Percentiles rank a stretch among this genome's conserved stretches.
phyloP scores from a whole-genome alignment of 2,888 invertebrate genomes.

The Choreutis nemorana region DNA sequence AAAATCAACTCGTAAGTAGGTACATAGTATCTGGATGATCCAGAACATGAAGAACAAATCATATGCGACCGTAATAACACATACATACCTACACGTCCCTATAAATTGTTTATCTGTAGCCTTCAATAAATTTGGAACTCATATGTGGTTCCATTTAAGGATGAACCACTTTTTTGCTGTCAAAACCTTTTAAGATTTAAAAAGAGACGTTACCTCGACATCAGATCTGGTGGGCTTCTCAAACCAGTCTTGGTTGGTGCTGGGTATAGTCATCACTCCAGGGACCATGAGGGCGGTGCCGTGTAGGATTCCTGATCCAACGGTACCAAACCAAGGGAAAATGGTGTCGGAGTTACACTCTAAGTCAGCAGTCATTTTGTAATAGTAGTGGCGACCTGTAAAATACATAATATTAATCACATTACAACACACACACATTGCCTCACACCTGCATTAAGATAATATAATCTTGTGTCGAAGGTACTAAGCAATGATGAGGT shows the following conservation, averaged over 20 bases:
- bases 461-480: too few species aligned
- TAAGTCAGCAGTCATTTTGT: constrained; percentile 12
- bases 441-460: too few species aligned
- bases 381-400: constrained; percentile 16
- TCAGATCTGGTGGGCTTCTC: constrained; percentile 16
- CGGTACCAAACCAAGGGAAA: constrained; percentile 27
- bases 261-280: constrained; percentile 13
- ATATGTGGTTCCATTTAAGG: too few species aligned
- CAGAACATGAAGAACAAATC: too few species aligned
- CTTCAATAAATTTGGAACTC: too few species aligned
- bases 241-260: constrained; percentile 18
- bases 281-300: constrained; percentile 19
- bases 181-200: too few species aligned
- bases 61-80: too few species aligned
- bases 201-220: constrained; percentile 22
- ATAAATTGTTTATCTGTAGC: too few species aligned
- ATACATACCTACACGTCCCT: too few species aligned
- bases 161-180: too few species aligned
- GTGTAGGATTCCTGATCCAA: constrained; percentile 17
- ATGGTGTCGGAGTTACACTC: constrained; percentile 9
- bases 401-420: neutral
- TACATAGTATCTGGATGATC: too few species aligned
- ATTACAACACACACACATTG: neutral
- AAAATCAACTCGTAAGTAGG: too few species aligned
- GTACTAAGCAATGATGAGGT: neutral